A percentile compares a stretch with the other conserved stretches of the same genome.
phyloP scores from a whole-genome alignment of 2,888 invertebrate genomes.

The Ormyrus nitidulus region DNA sequence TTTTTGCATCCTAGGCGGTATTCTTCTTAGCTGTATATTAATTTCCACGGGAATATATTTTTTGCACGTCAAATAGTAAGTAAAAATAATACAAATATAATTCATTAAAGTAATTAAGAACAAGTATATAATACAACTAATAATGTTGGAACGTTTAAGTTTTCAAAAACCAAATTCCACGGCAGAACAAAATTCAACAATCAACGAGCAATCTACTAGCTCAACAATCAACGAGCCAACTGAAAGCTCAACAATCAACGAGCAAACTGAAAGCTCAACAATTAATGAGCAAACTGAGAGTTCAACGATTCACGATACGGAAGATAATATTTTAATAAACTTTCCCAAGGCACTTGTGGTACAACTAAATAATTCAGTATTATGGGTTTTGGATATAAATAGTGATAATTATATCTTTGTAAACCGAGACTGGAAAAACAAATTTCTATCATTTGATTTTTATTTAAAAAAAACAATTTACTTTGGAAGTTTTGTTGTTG shows the following conservation, averaged over 20 bases:
- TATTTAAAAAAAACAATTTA: conserved; percentile 4
- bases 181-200: too few species aligned
- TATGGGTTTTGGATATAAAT: conserved; percentile 1
- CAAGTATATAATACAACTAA: too few species aligned
- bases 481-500: neutral
- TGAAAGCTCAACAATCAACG: neutral
- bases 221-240: neutral
- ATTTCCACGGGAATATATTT: too few species aligned
- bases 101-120: too few species aligned
- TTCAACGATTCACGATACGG: too few species aligned
- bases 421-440: neutral
- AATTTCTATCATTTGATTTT: neutral
- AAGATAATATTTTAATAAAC: neutral
- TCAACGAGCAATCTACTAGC: too few species aligned
- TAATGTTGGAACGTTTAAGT: too few species aligned
- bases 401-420: neutral
- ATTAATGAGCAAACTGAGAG: neutral
- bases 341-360: neutral
- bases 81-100: too few species aligned
- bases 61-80: too few species aligned
- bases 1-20: too few species aligned
- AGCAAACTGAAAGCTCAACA: neutral
- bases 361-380: conserved; percentile 2
- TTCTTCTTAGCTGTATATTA: too few species aligned
- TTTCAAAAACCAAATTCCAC: too few species aligned